Conservation (phyloP, 2,797 vertebrate species). For the Cuculus canorus region DNA sequence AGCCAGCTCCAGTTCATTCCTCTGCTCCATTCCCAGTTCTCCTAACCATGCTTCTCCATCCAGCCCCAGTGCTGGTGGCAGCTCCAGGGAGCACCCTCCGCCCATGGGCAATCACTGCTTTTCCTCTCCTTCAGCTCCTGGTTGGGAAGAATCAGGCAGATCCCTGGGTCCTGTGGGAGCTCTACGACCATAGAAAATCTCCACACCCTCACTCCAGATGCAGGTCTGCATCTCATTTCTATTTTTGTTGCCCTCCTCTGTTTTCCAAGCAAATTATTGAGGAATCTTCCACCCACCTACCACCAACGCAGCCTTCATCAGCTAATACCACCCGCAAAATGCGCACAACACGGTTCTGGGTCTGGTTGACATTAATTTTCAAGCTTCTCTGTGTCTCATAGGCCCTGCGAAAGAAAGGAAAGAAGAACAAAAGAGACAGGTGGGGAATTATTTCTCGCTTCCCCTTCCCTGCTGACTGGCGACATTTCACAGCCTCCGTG, state of each 20-base stretch:
- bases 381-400: background rate
- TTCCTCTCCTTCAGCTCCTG: background rate
- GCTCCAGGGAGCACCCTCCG: background rate
- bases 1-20: background rate
- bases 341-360: background rate
- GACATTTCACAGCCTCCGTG: background rate
- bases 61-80: accelerated
- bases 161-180: background rate
- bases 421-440: background rate
- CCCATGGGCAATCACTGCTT: accelerated
- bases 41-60: background rate
- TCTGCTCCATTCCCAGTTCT: background rate
- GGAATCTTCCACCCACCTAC: background rate
- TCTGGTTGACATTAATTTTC: background rate
- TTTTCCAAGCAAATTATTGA: background rate
- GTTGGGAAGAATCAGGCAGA: background rate
- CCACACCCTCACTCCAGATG: background rate
- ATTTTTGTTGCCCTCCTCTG: background rate
- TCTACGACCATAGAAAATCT: background rate
- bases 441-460: background rate
- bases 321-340: background rate
- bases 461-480: background rate
- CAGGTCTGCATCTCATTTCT: background rate
- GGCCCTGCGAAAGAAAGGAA: background rate
- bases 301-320: background rate